These are phyloP conservation scores for Lycocerus yunnanus DNA, from an alignment of 2,888 invertebrate species.

Conservation along the genomic window DNA sequence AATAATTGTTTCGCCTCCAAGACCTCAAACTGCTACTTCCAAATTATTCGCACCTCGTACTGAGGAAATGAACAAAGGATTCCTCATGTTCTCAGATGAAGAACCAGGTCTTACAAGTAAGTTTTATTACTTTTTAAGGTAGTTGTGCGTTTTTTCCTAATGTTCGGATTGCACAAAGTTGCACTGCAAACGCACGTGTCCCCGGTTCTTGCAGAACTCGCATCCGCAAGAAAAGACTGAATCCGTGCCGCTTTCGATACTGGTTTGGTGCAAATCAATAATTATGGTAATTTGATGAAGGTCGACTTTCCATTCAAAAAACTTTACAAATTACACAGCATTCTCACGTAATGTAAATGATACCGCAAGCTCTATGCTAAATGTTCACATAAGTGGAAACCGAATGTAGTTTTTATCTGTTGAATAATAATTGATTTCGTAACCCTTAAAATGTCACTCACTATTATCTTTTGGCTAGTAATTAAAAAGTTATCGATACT, in stretches of 20 bases:
- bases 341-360: neutral
- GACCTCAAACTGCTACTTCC: constrained; percentile 71
- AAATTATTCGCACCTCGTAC: constrained; percentile 81
- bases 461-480: neutral
- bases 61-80: constrained; percentile 93
- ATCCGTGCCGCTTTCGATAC: neutral
- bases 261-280: neutral
- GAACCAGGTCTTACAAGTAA: constrained; percentile 84
- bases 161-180: neutral
- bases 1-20: constrained; percentile 37
- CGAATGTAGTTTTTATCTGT: neutral
- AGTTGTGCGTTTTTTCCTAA: neutral
- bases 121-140: constrained; percentile 53
- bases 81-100: constrained; percentile 85
- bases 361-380: neutral
- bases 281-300: neutral
- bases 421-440: neutral
- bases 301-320: neutral
- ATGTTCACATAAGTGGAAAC: neutral
- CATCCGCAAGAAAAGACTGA: neutral
- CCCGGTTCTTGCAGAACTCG: neutral
- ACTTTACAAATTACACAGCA: neutral
- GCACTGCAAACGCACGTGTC: neutral
- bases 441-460: neutral
- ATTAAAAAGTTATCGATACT: neutral